Evolutionary conservation across 2,113 vertebrate species (phyloP).

Genomic region (Caretta caretta): DNA sequence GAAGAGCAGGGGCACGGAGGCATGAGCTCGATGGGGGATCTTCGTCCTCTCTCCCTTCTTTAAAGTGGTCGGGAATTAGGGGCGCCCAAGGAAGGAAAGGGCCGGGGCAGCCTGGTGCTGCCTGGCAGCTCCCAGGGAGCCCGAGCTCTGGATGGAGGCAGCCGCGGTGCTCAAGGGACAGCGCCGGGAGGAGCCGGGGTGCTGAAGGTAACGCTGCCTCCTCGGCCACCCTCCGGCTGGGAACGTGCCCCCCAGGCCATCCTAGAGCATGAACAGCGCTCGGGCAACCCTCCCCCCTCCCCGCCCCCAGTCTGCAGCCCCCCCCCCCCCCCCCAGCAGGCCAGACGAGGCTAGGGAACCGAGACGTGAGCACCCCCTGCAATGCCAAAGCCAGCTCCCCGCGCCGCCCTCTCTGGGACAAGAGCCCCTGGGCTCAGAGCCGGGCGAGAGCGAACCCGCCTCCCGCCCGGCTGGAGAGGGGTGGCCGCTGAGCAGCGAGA

Average conservation of each 20-base stretch:
- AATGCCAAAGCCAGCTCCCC: conserved; percentile 51
- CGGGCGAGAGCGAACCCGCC: background rate
- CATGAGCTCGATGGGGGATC: conserved; percentile 1
- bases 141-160: background rate
- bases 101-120: background rate
- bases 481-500: no score
- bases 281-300: conserved; percentile 47
- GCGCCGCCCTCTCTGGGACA: background rate
- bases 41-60: conserved; percentile 13
- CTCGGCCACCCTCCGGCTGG: conserved; percentile 22
- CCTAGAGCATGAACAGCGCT: conserved; percentile 37
- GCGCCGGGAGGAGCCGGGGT: background rate
- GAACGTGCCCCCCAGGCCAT: conserved; percentile 44
- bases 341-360: conserved; percentile 45
- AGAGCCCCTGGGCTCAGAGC: background rate
- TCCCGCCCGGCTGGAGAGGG: background rate
- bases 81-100: background rate
- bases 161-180: background rate
- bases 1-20: conserved; percentile 45
- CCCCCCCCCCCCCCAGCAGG: background rate
- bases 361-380: conserved; percentile 48
- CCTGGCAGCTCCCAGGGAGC: background rate
- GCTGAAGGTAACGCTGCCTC: background rate
- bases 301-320: conserved; percentile 52
- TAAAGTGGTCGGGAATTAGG: background rate